Percentiles rank a stretch among this genome's conserved stretches.
Conservation (phyloP, 2,888 invertebrate species). For the Ochlodes sylvanus region DNA sequence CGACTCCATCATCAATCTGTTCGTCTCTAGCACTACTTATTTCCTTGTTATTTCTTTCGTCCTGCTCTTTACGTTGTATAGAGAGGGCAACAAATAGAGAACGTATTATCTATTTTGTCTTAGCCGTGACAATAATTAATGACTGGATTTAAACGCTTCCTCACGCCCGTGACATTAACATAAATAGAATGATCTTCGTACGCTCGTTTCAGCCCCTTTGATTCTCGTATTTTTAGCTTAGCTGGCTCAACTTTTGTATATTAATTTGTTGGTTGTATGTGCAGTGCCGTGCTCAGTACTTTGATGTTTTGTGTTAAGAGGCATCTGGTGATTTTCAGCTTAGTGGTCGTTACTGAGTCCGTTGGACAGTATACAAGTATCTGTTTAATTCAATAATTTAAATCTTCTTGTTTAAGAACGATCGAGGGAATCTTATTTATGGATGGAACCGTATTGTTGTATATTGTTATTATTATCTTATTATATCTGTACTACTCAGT, state of each 20-base stretch:
- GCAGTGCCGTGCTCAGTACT: slow-evolving; percentile 69
- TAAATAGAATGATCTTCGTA: slow-evolving; percentile 83
- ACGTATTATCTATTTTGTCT: slow-evolving; percentile 84
- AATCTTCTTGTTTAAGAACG: slow-evolving; percentile 28
- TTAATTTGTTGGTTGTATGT: slow-evolving; percentile 77
- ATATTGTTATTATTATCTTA: no score
- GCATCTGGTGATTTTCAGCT: slow-evolving; percentile 78
- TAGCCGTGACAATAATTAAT: slow-evolving; percentile 84
- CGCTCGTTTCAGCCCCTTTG: slow-evolving; percentile 78
- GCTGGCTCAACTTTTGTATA: slow-evolving; percentile 75
- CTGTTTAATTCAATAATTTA: slow-evolving; percentile 51
- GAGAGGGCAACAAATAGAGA: slow-evolving; percentile 78
- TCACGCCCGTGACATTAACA: slow-evolving; percentile 85
- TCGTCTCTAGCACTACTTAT: slow-evolving; percentile 66
- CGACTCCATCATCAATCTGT: slow-evolving; percentile 75
- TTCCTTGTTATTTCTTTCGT: slow-evolving; percentile 78
- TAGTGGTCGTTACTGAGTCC: slow-evolving; percentile 49
- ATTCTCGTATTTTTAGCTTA: slow-evolving; percentile 81
- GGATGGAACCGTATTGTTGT: background rate
- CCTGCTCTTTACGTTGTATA: slow-evolving; percentile 69
- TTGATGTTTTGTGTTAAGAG: slow-evolving; percentile 79
- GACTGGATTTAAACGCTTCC: slow-evolving; percentile 85
- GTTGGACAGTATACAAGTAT: slow-evolving; percentile 41
- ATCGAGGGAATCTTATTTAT: slow-evolving; percentile 1
- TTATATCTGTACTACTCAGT: no score